phyloP scores from a whole-genome alignment of 2,113 vertebrate genomes.

The Anarhynchus alexandrinus region DNA sequence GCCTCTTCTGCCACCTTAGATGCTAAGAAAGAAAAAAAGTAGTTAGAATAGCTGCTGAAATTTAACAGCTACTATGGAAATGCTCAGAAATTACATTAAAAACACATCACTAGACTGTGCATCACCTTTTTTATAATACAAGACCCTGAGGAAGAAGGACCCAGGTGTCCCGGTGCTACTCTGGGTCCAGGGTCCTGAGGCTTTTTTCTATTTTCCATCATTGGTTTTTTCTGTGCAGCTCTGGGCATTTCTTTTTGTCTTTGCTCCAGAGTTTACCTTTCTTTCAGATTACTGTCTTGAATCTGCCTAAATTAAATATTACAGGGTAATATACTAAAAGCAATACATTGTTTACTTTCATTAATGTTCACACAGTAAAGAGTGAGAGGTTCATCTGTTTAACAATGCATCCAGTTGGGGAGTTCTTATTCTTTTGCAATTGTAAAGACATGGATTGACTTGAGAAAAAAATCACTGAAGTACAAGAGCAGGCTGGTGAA shows the following conservation, averaged over 20 bases:
- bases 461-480: not conserved
- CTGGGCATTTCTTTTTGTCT: not conserved
- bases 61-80: not conserved
- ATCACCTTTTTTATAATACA: not conserved
- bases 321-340: not conserved
- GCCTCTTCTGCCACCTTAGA: not conserved
- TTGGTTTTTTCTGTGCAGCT: not conserved
- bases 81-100: not conserved
- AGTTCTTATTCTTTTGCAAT: not conserved
- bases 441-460: not conserved
- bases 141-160: too few relatives aligned
- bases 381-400: not conserved
- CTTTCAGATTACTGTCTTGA: not conserved
- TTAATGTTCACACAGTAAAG: not conserved
- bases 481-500: not conserved
- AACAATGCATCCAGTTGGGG: not conserved
- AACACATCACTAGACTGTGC: not conserved
- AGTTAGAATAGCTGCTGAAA: not conserved
- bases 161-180: not conserved
- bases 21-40: slow-evolving; percentile 5
- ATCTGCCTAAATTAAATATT: not conserved
- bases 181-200: not conserved
- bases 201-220: not conserved
- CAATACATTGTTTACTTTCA: not conserved
- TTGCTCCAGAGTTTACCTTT: not conserved